A percentile compares a stretch with the other conserved stretches of the same genome.
phyloP scores from a whole-genome alignment of 2,888 invertebrate species.

The Tryphoninae sp. region DNA sequence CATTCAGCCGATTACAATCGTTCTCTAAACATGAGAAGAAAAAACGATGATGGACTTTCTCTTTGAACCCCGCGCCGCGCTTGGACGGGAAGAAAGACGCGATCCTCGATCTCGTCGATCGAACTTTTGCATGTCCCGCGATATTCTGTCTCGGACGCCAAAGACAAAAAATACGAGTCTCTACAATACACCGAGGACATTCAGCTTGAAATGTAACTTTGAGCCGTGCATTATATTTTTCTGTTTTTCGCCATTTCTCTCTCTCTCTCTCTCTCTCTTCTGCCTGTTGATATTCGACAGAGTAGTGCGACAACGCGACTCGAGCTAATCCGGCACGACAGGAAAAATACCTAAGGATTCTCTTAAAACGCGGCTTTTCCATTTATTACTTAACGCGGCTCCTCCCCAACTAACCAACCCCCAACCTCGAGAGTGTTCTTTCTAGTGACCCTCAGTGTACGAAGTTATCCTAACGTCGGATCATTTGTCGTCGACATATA shows the following conservation, averaged over 20 bases:
- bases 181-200: too few relatives aligned
- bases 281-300: constrained; percentile 21
- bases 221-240: not conserved
- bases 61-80: constrained; percentile 2
- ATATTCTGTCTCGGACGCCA: not conserved
- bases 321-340: constrained; percentile 40
- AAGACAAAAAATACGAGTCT: too few relatives aligned
- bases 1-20: constrained; percentile 27
- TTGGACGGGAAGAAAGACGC: constrained; percentile 40
- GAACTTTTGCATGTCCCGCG: not conserved
- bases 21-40: constrained; percentile 40
- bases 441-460: constrained; percentile 43
- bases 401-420: constrained; percentile 1
- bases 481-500: constrained; percentile 85
- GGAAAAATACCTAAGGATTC: constrained; percentile 65
- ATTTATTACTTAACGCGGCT: constrained; percentile 20
- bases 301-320: constrained; percentile 10
- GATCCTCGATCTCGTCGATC: constrained; percentile 15
- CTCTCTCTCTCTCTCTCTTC: constrained; percentile 10
- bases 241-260: not conserved
- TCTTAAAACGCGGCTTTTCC: constrained; percentile 44
- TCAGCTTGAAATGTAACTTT: not conserved
- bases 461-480: constrained; percentile 57
- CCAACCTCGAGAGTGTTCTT: too few relatives aligned
- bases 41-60: not conserved